phyloP scores from a whole-genome alignment of 2,888 invertebrate species.

The Lycia hirtaria region DNA sequence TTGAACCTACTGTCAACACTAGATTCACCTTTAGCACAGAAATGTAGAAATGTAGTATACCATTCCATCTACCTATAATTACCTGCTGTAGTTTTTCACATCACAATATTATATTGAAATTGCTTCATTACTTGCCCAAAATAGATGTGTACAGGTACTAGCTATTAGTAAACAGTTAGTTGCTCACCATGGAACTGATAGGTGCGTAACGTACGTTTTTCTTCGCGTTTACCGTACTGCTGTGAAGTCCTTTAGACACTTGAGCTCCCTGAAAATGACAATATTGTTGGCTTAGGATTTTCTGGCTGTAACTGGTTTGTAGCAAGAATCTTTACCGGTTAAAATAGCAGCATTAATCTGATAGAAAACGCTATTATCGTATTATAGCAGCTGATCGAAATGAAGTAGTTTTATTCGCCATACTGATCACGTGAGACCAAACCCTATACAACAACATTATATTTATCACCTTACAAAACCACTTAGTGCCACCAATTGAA shows the following conservation, averaged over 20 bases:
- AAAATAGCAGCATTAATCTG: too few species aligned
- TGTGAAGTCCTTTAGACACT: conserved; percentile 74
- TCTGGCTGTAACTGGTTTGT: too few species aligned
- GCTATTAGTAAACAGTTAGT: conserved; percentile 78
- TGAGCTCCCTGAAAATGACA: conserved; percentile 69
- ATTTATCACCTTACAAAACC: conserved; percentile 1
- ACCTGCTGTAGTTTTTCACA: neutral
- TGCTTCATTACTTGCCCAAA: conserved; percentile 47
- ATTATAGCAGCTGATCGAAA: too few species aligned
- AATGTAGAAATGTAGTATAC: neutral
- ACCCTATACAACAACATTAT: neutral
- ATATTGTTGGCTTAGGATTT: neutral
- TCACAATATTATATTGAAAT: conserved; percentile 9
- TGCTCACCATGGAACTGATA: conserved; percentile 79
- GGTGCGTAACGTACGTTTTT: conserved; percentile 78
- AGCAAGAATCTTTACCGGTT: too few species aligned
- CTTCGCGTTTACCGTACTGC: conserved; percentile 71
- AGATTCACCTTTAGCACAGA: neutral
- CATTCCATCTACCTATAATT: neutral
- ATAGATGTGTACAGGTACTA: conserved; percentile 35
- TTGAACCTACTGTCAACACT: neutral
- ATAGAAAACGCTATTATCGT: too few species aligned
- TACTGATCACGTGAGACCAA: conserved; percentile 33
- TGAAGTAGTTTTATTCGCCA: neutral
- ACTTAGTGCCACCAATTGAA: conserved; percentile 10